A percentile compares a stretch with the other conserved stretches of the same genome.
Evolutionary conservation across 2,113 vertebrate species (phyloP).

Genomic region (Lichenostomus cassidix): DNA sequence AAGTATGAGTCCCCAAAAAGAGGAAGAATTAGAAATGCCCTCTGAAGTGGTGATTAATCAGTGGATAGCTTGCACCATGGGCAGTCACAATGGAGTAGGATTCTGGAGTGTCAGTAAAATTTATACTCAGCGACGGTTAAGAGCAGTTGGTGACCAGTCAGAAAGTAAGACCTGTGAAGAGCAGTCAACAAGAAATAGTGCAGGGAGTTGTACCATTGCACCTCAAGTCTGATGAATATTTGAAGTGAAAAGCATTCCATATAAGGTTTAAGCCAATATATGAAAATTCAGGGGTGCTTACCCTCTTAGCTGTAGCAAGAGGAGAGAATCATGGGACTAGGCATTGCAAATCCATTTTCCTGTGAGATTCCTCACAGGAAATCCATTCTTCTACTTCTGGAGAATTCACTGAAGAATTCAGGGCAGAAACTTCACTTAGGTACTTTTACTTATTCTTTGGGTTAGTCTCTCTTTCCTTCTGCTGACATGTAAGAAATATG

Average conservation of each 20-base stretch:
- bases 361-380: not conserved
- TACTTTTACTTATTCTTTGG: not conserved
- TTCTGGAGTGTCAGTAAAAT: not conserved
- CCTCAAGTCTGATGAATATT: not conserved
- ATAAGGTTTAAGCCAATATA: not conserved
- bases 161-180: not conserved
- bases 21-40: not conserved
- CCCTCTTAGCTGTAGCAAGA: not conserved
- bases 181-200: not conserved
- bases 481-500: not conserved
- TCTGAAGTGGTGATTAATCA: not conserved
- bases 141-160: not conserved
- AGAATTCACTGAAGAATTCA: not conserved
- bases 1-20: not conserved
- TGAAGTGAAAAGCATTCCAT: not conserved
- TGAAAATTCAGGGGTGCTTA: not conserved
- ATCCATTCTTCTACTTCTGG: not conserved
- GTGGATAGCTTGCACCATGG: not conserved
- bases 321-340: not conserved
- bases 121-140: not conserved
- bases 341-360: not conserved
- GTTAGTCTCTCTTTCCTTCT: not conserved
- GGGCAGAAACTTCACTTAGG: not conserved
- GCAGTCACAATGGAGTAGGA: not conserved
- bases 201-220: not conserved